These are phyloP conservation scores for Darwinula stevensoni DNA, from an alignment of 2,888 invertebrate species.

Conservation along the genomic window DNA sequence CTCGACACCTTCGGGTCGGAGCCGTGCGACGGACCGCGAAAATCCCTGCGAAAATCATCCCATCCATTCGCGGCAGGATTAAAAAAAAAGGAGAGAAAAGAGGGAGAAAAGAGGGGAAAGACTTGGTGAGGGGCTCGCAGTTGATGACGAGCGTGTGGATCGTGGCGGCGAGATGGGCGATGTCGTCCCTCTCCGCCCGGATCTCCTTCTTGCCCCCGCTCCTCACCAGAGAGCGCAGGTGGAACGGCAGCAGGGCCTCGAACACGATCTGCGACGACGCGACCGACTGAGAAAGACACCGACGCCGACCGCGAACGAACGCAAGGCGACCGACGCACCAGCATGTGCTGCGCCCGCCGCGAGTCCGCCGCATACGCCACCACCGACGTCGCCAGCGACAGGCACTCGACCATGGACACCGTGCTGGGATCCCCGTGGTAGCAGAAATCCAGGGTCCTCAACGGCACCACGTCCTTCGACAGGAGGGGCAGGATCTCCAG, in stretches of 20 bases:
- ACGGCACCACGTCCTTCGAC: slow-evolving; percentile 43
- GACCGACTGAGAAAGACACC: too few relatives aligned
- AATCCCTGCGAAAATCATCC: slow-evolving; percentile 38
- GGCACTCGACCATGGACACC: slow-evolving; percentile 83
- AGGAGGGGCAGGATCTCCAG: slow-evolving; percentile 70
- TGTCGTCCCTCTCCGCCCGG: slow-evolving; percentile 71
- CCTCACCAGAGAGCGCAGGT: slow-evolving; percentile 69
- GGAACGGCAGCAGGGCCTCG: slow-evolving; percentile 85
- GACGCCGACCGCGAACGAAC: not conserved
- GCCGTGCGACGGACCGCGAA: slow-evolving; percentile 71
- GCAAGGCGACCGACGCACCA: slow-evolving; percentile 10
- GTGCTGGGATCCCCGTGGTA: slow-evolving; percentile 94
- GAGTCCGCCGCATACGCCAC: slow-evolving; percentile 95
- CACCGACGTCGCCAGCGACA: slow-evolving; percentile 96
- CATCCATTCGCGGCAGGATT: too few relatives aligned
- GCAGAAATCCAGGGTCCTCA: slow-evolving; percentile 90
- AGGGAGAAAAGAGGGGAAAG: slow-evolving; percentile 13
- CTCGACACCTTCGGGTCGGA: slow-evolving; percentile 79
- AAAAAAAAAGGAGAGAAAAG: not conserved
- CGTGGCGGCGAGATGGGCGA: slow-evolving; percentile 71
- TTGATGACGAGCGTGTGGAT: slow-evolving; percentile 85
- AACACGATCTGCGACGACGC: slow-evolving; percentile 62
- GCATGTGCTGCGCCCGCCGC: slow-evolving; percentile 25
- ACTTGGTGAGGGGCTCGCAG: slow-evolving; percentile 86
- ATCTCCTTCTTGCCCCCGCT: slow-evolving; percentile 67